Conservation (phyloP, 2,888 invertebrate genomes). For the Gandaritis pyraliata region DNA sequence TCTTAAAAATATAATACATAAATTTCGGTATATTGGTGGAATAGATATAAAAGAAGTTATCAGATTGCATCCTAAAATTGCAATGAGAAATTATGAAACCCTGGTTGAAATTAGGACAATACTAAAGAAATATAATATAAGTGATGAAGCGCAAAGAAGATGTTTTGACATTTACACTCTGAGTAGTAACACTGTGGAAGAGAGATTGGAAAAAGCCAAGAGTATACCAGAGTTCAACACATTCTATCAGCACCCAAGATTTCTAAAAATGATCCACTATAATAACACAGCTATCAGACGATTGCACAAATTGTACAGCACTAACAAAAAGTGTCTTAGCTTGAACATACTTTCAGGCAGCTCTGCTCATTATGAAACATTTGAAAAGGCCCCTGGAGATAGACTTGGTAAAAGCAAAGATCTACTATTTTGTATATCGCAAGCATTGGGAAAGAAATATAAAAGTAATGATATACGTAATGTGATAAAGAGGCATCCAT, state of each 20-base stretch:
- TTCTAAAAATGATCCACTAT: constrained; percentile 74
- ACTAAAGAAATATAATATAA: constrained; percentile 66
- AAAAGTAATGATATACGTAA: constrained; percentile 56
- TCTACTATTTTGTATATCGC: constrained; percentile 68
- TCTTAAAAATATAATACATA: constrained; percentile 64
- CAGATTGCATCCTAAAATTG: constrained; percentile 72
- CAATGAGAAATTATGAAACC: constrained; percentile 61
- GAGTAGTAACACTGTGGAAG: constrained; percentile 65
- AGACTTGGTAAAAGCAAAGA: constrained; percentile 76
- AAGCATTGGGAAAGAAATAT: constrained; percentile 60
- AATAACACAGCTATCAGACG: constrained; percentile 70
- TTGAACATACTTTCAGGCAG: constrained; percentile 76
- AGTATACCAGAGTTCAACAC: constrained; percentile 70
- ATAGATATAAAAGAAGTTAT: constrained; percentile 76
- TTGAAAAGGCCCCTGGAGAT: constrained; percentile 76
- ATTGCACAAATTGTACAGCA: constrained; percentile 60
- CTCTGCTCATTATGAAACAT: constrained; percentile 65
- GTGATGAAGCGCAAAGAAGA: constrained; percentile 71
- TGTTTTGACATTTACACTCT: constrained; percentile 77
- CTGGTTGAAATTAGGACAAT: constrained; percentile 65
- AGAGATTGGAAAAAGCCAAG: constrained; percentile 67
- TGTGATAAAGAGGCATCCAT: constrained; percentile 69
- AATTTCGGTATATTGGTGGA: constrained; percentile 67
- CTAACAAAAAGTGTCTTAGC: constrained; percentile 74
- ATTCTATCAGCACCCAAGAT: constrained; percentile 71